Evolutionary conservation across 1,140 invertebrate genomes (phyloP), one percentile per base, ranked within the genome.

Genomic region (Oncopeltus fasciatus): DNA sequence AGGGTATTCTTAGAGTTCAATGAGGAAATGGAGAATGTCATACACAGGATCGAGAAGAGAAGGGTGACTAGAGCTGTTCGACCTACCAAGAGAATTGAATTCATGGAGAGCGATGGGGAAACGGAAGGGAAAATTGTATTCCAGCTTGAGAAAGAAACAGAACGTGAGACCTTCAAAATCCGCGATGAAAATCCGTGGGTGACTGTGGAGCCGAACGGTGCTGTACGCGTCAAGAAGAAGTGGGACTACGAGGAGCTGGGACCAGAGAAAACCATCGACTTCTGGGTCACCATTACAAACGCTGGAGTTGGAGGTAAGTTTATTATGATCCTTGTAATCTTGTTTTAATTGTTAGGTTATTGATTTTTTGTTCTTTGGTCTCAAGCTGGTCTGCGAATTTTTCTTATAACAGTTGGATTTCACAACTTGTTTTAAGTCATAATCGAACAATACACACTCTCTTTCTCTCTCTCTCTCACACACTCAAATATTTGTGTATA

Each of bases 181-280:
- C 79, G 90, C 61, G 91, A 94, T 67, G 89, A 92, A 73, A 93
- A 92, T 76, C 85, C 87, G 51, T 95, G 92, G 92, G 90, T 95
- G 26, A 91, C 87, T 14, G 91, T 95, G 38, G 90, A 90, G 72
- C 81, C 86, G 8, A 92, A 89, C 75, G 92, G 92, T 62, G 88
- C 90, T 28, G 91, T 95, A 63, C 83, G 85, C 68, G 90, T 95
- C 38, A 93, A 92, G 75, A 90, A 92, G 80, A 92, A 92, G 80
- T 95, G 92, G 92, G 91, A 95, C 78, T 95, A 92, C 74, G 92
- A 95, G 71, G 90, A 94, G 69, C 74, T 95, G 2, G 91, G 90
- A n/a, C 89, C 90, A 0, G 92, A 95, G 74, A 95, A 95, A 73
- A 93, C 89, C 1, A 94, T 95, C 68, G 92, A 95, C 72, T 95